phyloP scores from a whole-genome alignment of 2,113 vertebrate genomes.

The Manacus vitellinus region DNA sequence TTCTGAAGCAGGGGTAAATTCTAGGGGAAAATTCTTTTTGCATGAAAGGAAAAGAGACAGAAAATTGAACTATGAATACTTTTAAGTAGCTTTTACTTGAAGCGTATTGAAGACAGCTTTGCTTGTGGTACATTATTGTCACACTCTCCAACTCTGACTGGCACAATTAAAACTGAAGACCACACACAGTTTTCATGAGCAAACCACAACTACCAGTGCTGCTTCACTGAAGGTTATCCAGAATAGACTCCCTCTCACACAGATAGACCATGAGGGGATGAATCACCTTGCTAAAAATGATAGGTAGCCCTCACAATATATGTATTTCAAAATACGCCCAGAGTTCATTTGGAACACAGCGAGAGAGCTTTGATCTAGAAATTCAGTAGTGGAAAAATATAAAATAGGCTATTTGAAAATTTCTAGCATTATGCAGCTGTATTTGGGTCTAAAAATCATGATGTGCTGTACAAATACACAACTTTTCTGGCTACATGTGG shows the following conservation, averaged over 20 bases:
- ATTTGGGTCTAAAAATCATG: fast-evolving
- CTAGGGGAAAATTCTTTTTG: not conserved
- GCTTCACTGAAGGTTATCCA: not conserved
- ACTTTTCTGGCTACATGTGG: not conserved
- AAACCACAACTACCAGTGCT: not conserved
- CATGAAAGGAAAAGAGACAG: not conserved
- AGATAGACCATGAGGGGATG: fast-evolving
- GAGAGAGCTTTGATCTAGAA: not conserved
- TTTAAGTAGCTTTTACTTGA: not conserved
- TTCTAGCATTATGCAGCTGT: not conserved
- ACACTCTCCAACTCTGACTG: not conserved
- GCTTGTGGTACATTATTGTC: not conserved
- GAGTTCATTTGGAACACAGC: not conserved
- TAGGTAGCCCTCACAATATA: not conserved
- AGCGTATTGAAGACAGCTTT: not conserved
- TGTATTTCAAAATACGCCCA: not conserved
- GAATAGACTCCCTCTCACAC: not conserved
- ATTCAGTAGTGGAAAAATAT: not conserved
- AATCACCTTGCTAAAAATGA: not conserved
- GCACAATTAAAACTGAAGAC: slow-evolving; percentile 6
- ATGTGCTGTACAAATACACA: not conserved
- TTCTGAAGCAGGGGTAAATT: not conserved
- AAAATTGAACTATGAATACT: not conserved
- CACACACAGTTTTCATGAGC: not conserved
- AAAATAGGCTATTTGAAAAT: not conserved